Conservation (phyloP, 2,888 invertebrate species). For the Drosophila ezoana region DNA sequence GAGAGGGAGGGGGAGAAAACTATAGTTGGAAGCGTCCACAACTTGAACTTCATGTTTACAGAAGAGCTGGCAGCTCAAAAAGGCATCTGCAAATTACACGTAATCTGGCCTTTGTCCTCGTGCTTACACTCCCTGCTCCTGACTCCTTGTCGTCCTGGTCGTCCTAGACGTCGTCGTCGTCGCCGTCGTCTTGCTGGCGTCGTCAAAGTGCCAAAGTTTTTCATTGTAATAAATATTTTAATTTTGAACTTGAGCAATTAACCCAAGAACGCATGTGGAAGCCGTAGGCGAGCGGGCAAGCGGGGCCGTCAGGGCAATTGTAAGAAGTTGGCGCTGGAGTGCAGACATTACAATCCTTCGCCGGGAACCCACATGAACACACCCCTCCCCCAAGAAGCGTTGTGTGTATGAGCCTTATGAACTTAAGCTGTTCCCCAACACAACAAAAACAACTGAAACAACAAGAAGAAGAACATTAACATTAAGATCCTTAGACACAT, state of each 20-base stretch:
- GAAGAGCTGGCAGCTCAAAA: not conserved
- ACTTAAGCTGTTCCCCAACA: slow-evolving; percentile 62
- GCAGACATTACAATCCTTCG: slow-evolving; percentile 16
- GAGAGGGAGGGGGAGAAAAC: not conserved
- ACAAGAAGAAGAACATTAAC: slow-evolving; percentile 56
- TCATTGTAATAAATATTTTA: slow-evolving; percentile 79
- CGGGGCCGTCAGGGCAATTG: slow-evolving; percentile 14
- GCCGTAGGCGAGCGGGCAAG: slow-evolving; percentile 10
- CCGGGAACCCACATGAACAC: slow-evolving; percentile 17
- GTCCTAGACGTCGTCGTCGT: slow-evolving; percentile 49
- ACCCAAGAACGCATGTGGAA: slow-evolving; percentile 75
- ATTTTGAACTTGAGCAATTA: slow-evolving; percentile 80
- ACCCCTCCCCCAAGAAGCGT: slow-evolving; percentile 3
- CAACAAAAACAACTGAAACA: slow-evolving; percentile 22
- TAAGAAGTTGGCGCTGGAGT: slow-evolving; percentile 10
- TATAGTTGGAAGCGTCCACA: slow-evolving; percentile 12
- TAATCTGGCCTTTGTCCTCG: slow-evolving; percentile 39
- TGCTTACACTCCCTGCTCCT: not conserved
- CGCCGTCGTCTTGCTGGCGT: slow-evolving; percentile 72
- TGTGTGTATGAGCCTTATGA: slow-evolving; percentile 67
- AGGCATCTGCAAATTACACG: slow-evolving; percentile 46
- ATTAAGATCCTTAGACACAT: slow-evolving; percentile 73
- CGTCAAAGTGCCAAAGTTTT: slow-evolving; percentile 80
- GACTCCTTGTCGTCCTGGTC: not conserved
- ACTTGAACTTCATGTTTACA: slow-evolving; percentile 10